Base-by-base conservation (phyloP, 2,113 vertebrate species). In the Todiramphus saurophagus region DNA sequence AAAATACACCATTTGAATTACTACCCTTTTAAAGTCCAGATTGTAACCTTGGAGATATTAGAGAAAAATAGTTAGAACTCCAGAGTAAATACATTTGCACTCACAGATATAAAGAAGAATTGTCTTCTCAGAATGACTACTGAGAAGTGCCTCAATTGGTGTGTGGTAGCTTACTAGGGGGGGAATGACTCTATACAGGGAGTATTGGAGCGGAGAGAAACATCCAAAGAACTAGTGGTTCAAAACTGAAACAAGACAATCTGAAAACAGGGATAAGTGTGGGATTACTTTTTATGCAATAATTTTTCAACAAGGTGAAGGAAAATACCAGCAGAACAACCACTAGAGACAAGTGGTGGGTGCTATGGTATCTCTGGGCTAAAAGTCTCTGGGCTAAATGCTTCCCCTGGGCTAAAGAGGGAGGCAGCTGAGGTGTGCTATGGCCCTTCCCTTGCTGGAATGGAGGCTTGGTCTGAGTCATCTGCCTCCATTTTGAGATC, bases 161-260 rank as follows among this genome's bases (percentile, higher is more conserved):
- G 4, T 23, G 30, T 0, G 0, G 27, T 11, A 27, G 21, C 27
- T 48, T 28, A 43, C 0, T 3, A 15, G 13, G 5, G 4, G 8
- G 16, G 7, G 7, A 41, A 41, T 44, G 24, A 59, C 28, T 7
- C 28, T 7, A 1, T 51, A 41, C 37, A 67, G 69, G 20, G 43
- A 16, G 19, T 27, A 7, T 6, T 63, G 21, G 55, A 73, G 37
- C 3, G 41, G 43, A 64, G n/a, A 77, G 31, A 33, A 83, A 44
- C 4, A 5, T 20, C 31, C 35, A 31, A 31, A 62, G 78, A 78
- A 51, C 33, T 37, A 46, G n/a, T 17, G 24, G 33, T 31, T 73
- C 60, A 72, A 90, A 90, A 70, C 23, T 70, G n/a, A 43, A 90
- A 59, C 27, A 33, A 43, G 51, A 55, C 18, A 33, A 56, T 67